A percentile compares a stretch with the other conserved stretches of the same genome.
Evolutionary conservation across 2,113 vertebrate species (phyloP).

Genomic region (Semnornis frantzii): DNA sequence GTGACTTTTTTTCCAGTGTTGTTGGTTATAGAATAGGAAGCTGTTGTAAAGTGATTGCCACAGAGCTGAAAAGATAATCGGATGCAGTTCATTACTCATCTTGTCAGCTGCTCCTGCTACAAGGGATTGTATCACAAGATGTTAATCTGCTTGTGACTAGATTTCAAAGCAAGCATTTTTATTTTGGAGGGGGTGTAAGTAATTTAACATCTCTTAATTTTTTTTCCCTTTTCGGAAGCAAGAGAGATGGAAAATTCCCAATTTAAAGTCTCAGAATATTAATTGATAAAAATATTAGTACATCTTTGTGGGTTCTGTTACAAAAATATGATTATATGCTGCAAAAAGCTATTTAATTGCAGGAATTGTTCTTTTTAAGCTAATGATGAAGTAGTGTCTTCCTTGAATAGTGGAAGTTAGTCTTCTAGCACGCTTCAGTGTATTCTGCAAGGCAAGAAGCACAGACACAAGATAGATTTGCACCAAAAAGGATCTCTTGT

Average conservation of each 20-base stretch:
- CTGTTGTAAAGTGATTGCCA: slow-evolving; percentile 63
- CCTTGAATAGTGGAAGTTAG: neutral
- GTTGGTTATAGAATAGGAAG: slow-evolving; percentile 51
- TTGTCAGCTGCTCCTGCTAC: slow-evolving; percentile 67
- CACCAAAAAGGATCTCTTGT: neutral
- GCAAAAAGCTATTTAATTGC: slow-evolving; percentile 16
- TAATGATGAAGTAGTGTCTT: neutral
- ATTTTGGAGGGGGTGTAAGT: slow-evolving; percentile 35
- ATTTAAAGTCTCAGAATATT: slow-evolving; percentile 25
- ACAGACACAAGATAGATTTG: neutral
- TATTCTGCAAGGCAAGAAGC: neutral
- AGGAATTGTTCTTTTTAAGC: slow-evolving; percentile 4
- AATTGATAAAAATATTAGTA: slow-evolving; percentile 55
- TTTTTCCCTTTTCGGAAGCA: slow-evolving; percentile 28
- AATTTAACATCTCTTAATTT: slow-evolving; percentile 37
- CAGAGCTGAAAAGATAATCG: slow-evolving; percentile 70
- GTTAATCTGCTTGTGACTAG: slow-evolving; percentile 68
- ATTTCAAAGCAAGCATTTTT: slow-evolving; percentile 65
- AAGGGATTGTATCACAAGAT: slow-evolving; percentile 69
- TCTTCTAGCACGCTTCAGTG: neutral
- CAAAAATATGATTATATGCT: neutral
- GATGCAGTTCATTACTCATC: slow-evolving; percentile 72
- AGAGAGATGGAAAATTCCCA: slow-evolving; percentile 40
- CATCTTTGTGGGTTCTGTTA: slow-evolving; percentile 17
- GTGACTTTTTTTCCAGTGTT: slow-evolving; percentile 44